Conservation (phyloP, 1,140 invertebrate genomes). For the Drosophila bocqueti region DNA sequence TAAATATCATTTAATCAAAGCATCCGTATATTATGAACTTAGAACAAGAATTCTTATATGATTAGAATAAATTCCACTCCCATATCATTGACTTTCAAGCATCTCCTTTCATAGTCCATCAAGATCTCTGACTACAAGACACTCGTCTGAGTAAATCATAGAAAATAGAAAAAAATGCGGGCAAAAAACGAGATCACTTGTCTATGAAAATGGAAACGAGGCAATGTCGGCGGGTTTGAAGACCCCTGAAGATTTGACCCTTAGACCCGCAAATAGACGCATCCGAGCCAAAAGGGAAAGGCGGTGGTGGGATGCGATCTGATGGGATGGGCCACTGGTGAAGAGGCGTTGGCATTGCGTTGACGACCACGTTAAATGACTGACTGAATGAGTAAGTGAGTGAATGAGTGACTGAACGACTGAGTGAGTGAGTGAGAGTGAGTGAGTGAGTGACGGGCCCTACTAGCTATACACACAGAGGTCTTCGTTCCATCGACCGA, state of each 20-base stretch:
- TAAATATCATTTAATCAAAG: background rate
- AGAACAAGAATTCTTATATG: background rate
- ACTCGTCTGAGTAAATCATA: constrained; percentile 5
- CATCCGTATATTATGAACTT: background rate
- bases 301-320: constrained; percentile 11
- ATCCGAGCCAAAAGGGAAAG: constrained; percentile 27
- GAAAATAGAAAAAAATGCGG: constrained; percentile 4
- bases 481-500: constrained; percentile 6
- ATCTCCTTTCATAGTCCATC: constrained; percentile 26
- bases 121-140: constrained; percentile 3
- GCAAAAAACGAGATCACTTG: constrained; percentile 44
- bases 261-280: constrained; percentile 47
- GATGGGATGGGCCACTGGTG: constrained; percentile 27
- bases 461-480: constrained; percentile 13
- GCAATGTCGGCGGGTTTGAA: constrained; percentile 35
- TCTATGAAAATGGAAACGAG: constrained; percentile 31
- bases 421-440: constrained; percentile 34
- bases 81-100: background rate
- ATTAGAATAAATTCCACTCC: background rate
- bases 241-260: constrained; percentile 44
- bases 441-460: constrained; percentile 23
- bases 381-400: constrained; percentile 40
- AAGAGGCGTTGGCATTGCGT: constrained; percentile 51
- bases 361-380: constrained; percentile 45
- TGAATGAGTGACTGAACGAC: constrained; percentile 26